Conservation (phyloP, 2,888 invertebrate genomes). For the Leptopilina syphax region DNA sequence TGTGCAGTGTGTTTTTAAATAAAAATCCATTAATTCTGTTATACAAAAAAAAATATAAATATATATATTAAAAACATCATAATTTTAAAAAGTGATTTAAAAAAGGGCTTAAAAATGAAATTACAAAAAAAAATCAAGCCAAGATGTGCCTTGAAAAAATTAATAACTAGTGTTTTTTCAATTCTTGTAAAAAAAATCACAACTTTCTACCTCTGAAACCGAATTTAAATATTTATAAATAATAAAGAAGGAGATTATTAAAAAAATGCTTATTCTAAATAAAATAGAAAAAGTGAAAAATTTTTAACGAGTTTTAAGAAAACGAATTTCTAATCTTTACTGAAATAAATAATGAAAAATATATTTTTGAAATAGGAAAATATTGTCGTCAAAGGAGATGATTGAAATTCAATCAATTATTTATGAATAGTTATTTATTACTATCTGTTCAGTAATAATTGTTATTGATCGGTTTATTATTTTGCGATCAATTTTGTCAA, state of each 20-base stretch:
- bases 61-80: background rate
- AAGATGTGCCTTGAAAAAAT: slow-evolving; percentile 1
- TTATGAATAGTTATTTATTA: too few species aligned
- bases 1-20: too few species aligned
- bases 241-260: background rate
- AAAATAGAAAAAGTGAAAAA: background rate
- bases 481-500: too few species aligned
- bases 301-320: too few species aligned
- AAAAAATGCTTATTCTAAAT: background rate
- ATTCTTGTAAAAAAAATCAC: slow-evolving; percentile 1
- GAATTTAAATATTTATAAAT: slow-evolving; percentile 1
- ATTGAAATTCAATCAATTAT: too few species aligned
- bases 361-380: slow-evolving; percentile 1
- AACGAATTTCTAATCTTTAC: background rate
- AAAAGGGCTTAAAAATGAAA: background rate
- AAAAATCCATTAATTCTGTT: background rate
- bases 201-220: slow-evolving; percentile 2
- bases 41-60: background rate
- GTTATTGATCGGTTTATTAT: too few species aligned
- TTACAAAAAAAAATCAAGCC: background rate
- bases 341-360: background rate
- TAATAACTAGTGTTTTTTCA: background rate
- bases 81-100: background rate
- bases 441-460: too few species aligned
- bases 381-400: background rate